These are phyloP conservation scores for Mormyrus lacerda DNA, from an alignment of 2,113 vertebrate genomes.

Conservation along the genomic window DNA sequence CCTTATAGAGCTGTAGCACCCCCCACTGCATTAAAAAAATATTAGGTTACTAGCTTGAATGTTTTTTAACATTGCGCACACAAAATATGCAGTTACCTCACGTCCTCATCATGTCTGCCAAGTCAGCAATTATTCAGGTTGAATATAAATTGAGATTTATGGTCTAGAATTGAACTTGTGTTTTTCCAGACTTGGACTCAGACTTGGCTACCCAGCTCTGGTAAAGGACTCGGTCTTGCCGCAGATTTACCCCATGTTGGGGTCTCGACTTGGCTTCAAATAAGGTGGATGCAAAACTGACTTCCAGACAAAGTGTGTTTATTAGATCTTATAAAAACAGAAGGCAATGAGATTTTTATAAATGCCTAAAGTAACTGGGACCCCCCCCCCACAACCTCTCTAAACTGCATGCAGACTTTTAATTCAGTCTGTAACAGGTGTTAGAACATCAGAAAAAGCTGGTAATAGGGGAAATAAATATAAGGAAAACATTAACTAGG, in stretches of 20 bases:
- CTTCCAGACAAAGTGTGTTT: not conserved
- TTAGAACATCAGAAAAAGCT: no score
- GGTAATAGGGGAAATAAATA: not conserved
- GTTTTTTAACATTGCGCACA: no score
- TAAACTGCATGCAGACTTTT: not conserved
- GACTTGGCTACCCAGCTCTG: no score
- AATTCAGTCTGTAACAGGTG: not conserved
- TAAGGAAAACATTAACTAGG: not conserved
- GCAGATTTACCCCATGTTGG: no score
- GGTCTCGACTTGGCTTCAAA: not conserved
- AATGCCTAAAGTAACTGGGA: not conserved
- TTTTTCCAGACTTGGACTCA: no score
- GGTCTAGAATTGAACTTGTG: no score
- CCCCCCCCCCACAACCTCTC: not conserved
- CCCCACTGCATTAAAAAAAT: not conserved
- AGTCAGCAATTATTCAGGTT: no score
- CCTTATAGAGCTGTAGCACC: not conserved
- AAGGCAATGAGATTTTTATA: not conserved
- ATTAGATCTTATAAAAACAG: not conserved
- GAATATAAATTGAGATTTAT: no score
- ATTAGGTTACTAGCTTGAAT: not conserved
- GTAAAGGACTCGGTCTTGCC: no score
- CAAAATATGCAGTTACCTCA: no score
- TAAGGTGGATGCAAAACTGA: not conserved
- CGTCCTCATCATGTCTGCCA: no score